These are phyloP conservation scores for Mormoops blainvillei DNA, from an alignment of 2,113 vertebrate species.

Conservation along the genomic window DNA sequence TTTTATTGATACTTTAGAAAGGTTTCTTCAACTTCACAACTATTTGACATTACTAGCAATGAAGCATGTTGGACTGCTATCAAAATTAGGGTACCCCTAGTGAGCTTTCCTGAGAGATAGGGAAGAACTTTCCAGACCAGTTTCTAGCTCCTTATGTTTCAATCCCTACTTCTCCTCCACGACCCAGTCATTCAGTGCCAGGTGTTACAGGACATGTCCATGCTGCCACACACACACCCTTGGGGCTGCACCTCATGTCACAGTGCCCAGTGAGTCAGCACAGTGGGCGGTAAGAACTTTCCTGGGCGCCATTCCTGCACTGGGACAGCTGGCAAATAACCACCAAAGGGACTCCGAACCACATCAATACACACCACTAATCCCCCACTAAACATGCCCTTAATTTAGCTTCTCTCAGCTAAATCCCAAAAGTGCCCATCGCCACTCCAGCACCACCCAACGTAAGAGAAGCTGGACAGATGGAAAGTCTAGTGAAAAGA, in stretches of 20 bases:
- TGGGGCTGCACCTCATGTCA: neutral
- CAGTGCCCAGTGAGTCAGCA: neutral
- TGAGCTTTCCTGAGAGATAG: neutral
- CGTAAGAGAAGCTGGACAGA: neutral
- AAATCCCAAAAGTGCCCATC: neutral
- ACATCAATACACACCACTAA: neutral
- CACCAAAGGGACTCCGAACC: neutral
- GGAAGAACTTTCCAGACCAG: neutral
- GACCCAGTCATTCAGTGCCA: neutral
- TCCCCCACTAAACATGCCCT: neutral
- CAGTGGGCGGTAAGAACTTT: neutral
- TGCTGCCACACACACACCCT: neutral
- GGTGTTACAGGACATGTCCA: accelerated
- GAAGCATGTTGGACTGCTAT: neutral
- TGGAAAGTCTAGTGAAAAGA: neutral
- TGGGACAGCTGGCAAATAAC: neutral
- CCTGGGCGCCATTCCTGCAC: neutral
- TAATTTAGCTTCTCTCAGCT: neutral
- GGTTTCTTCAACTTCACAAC: neutral
- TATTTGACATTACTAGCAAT: neutral
- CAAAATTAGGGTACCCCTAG: neutral
- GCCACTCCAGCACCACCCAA: neutral
- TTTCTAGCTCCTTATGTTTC: neutral
- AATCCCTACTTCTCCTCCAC: neutral
- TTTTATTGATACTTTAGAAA: neutral